phyloP scores from a whole-genome alignment of 1,140 invertebrate genomes.

The Bombus consobrinus region DNA sequence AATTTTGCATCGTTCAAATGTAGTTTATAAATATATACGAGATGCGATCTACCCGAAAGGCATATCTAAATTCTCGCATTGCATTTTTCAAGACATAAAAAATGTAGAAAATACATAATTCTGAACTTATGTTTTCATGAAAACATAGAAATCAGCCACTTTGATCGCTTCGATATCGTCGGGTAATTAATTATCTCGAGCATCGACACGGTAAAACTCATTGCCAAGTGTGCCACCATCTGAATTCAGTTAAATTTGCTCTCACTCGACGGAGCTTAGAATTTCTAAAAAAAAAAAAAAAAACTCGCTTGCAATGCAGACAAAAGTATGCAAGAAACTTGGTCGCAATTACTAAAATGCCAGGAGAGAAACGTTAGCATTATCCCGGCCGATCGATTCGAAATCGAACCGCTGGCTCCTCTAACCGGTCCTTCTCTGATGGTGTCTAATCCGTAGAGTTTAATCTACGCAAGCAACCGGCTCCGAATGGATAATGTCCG shows the following conservation, averaged over 20 bases:
- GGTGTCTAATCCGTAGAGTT: slow-evolving; percentile 52
- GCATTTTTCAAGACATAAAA: neutral
- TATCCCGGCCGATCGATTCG: slow-evolving; percentile 3
- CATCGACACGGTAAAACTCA: neutral
- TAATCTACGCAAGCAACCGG: slow-evolving; percentile 25
- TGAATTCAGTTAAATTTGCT: neutral
- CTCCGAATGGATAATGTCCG: slow-evolving; percentile 42
- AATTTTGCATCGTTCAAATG: neutral
- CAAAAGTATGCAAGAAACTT: neutral
- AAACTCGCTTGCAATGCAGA: neutral
- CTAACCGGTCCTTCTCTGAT: slow-evolving; percentile 6
- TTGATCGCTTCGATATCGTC: neutral
- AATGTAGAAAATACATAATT: neutral
- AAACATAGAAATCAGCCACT: neutral
- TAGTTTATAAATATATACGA: neutral
- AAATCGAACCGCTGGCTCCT: slow-evolving; percentile 20
- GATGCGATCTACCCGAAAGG: neutral
- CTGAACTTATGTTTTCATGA: neutral
- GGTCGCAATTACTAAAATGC: slow-evolving; percentile 19
- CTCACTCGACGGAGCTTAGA: neutral
- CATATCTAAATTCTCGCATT: neutral
- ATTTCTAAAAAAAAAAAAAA: slow-evolving; percentile 19
- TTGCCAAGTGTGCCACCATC: neutral
- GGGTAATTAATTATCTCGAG: neutral
- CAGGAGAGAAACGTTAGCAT: neutral